phyloP scores from a whole-genome alignment of 2,797 vertebrate species.

The Lacerta viridis region DNA sequence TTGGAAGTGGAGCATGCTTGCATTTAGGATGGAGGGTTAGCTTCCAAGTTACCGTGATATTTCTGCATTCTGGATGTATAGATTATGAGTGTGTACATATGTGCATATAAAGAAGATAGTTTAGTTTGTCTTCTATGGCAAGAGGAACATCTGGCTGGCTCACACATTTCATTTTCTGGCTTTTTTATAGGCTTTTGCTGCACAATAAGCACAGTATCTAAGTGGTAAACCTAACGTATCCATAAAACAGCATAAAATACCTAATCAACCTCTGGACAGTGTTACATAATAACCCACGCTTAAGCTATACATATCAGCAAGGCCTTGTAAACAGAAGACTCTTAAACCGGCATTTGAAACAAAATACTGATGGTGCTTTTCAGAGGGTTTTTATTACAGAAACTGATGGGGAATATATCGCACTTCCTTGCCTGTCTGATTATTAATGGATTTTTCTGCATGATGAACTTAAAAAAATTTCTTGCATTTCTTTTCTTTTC shows the following conservation, averaged over 20 bases:
- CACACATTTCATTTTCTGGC: not conserved
- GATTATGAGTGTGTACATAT: accelerated
- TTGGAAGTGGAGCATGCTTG: not conserved
- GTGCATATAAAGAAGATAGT: not conserved
- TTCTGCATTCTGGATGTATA: not conserved
- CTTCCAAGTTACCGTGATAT: not conserved
- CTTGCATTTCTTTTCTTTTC: not conserved
- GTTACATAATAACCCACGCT: no score
- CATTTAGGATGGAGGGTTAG: not conserved
- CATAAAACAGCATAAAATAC: no score
- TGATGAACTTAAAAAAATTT: not conserved
- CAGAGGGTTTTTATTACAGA: not conserved
- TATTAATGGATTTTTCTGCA: accelerated
- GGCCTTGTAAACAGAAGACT: no score
- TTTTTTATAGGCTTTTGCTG: no score
- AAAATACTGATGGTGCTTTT: not conserved
- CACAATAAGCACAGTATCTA: no score
- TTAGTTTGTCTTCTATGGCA: not conserved
- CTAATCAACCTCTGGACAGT: no score
- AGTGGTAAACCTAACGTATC: no score
- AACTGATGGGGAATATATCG: not conserved
- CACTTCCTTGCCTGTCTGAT: constrained; percentile 10
- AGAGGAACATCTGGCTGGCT: not conserved
- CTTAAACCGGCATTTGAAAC: no score
- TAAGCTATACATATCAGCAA: no score